A percentile compares a stretch with the other conserved stretches of the same genome.
Conservation (phyloP, 2,797 vertebrate species). For the Cirrhinus mrigala region DNA sequence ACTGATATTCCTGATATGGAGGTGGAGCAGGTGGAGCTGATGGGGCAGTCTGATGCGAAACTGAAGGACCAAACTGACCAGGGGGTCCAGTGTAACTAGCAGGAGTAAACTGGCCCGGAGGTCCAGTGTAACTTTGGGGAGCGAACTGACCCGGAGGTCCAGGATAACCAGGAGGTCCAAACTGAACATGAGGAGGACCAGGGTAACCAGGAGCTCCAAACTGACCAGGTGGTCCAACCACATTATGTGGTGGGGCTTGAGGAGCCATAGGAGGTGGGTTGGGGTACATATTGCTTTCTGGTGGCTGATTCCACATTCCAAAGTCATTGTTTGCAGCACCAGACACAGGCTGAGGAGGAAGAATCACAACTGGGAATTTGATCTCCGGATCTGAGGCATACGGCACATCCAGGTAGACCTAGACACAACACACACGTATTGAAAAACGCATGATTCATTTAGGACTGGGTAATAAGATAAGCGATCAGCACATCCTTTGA, state of each 20-base stretch:
- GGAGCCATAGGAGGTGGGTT: constrained; percentile 4
- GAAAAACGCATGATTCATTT: neutral
- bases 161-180: neutral
- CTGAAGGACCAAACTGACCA: neutral
- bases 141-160: neutral
- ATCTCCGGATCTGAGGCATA: constrained; percentile 75
- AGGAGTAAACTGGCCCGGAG: neutral
- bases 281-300: constrained; percentile 3
- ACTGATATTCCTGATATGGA: constrained; percentile 32
- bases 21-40: constrained; percentile 36
- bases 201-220: neutral
- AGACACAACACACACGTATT: constrained; percentile 15
- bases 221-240: constrained; percentile 4
- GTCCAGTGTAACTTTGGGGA: neutral
- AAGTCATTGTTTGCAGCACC: constrained; percentile 17
- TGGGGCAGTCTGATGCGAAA: neutral
- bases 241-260: constrained; percentile 34
- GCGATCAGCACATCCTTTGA: neutral
- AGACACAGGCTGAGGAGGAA: constrained; percentile 42
- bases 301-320: constrained; percentile 38
- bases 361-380: constrained; percentile 74
- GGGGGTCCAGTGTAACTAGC: neutral
- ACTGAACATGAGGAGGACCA: neutral
- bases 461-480: neutral
- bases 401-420: constrained; percentile 79